Conservation (phyloP, 2,797 vertebrate species). For the Ispidina picta region DNA sequence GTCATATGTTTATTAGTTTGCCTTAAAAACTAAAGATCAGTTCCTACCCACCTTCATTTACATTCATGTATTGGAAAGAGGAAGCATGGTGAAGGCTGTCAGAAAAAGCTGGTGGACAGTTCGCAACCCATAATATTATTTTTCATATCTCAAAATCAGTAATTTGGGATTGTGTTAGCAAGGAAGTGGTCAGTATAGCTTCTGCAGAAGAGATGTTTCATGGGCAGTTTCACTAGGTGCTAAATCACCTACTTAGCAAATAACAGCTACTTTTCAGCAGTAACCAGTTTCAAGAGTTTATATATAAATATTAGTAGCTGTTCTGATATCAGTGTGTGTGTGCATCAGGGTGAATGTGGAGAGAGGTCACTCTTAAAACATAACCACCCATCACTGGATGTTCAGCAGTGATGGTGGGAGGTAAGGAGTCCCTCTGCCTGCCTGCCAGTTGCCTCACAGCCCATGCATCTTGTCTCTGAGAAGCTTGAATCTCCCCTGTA, state of each 20-base stretch:
- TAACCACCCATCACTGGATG: neutral
- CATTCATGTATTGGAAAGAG: neutral
- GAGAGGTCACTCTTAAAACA: neutral
- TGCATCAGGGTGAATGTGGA: neutral
- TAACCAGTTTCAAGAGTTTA: neutral
- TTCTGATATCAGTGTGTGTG: neutral
- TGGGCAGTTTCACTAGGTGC: neutral
- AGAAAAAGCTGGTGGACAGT: neutral
- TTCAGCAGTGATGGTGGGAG: neutral
- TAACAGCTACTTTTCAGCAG: neutral
- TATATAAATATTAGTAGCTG: neutral
- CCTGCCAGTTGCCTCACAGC: neutral
- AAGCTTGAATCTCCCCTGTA: neutral
- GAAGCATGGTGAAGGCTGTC: neutral
- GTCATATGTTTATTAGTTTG: neutral
- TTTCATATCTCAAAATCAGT: neutral
- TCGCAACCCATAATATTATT: neutral
- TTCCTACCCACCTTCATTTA: neutral
- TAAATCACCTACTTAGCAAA: neutral
- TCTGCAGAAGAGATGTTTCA: neutral
- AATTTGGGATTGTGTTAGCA: neutral
- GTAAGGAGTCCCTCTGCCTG: fast-evolving
- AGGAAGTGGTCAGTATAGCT: neutral
- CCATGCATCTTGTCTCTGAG: fast-evolving
- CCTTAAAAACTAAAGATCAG: neutral